Conservation (phyloP, 2,888 invertebrate species). For the Polymixis flavicincta region DNA sequence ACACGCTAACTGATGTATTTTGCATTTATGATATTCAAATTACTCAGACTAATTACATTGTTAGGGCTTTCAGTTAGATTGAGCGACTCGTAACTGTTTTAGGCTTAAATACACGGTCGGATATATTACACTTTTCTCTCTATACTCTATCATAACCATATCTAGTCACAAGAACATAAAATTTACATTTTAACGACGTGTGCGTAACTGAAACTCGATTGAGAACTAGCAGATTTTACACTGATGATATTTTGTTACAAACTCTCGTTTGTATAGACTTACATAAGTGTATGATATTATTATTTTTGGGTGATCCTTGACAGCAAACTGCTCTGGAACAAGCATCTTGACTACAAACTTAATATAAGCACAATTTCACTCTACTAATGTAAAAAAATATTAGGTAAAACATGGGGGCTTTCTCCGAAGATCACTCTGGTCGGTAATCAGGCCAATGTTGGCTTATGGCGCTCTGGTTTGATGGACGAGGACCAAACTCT, state of each 20-base stretch:
- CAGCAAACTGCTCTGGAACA: too few species aligned
- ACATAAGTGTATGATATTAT: not conserved
- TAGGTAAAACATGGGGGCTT: too few species aligned
- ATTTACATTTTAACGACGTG: not conserved
- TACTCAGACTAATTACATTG: not conserved
- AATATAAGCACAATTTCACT: too few species aligned
- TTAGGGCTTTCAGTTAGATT: not conserved
- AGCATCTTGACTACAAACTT: too few species aligned
- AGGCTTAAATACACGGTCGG: not conserved
- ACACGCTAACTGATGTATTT: constrained; percentile 1
- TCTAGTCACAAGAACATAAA: not conserved
- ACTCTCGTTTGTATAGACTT: not conserved
- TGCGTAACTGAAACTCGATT: not conserved
- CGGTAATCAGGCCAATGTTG: too few species aligned
- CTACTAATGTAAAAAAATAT: too few species aligned
- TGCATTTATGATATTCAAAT: constrained; percentile 5
- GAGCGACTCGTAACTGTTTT: not conserved
- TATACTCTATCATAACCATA: too few species aligned
- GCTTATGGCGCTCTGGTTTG: too few species aligned
- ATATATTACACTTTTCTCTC: not conserved
- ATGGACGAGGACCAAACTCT: too few species aligned
- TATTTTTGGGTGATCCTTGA: too few species aligned
- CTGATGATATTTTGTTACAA: not conserved
- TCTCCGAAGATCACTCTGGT: too few species aligned
- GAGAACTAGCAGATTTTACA: not conserved